These are phyloP conservation scores for Petrosia ficiformis DNA, from an alignment of 37 sponge, comb jelly and placozoan genomes.

Conservation along the genomic window DNA sequence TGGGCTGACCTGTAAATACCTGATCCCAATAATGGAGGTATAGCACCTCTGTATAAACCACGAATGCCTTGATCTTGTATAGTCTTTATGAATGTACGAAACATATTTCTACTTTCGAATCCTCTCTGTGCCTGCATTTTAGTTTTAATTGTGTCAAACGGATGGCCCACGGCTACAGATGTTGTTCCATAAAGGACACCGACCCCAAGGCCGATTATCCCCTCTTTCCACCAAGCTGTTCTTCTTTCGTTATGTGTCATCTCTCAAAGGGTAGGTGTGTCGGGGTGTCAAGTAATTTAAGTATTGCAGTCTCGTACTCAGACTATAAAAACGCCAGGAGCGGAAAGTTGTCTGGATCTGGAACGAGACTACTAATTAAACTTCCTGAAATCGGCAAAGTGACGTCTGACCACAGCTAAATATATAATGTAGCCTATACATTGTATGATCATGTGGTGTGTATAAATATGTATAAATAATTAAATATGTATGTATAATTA, in stretches of 20 bases:
- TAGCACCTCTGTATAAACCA: constrained; percentile 87
- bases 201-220: constrained; percentile 84
- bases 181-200: constrained; percentile 98
- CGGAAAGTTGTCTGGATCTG: too few species aligned
- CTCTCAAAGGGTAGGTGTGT: background rate
- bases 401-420: too few species aligned
- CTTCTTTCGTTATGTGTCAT: constrained; percentile 98
- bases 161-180: constrained; percentile 95
- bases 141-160: constrained; percentile 98
- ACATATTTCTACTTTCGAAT: constrained; percentile 82
- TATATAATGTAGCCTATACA: too few species aligned
- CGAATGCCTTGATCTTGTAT: constrained; percentile 70
- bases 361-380: too few species aligned
- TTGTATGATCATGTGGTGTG: too few species aligned
- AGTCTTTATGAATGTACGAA: constrained; percentile 72
- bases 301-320: too few species aligned
- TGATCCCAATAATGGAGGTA: constrained; percentile 93
- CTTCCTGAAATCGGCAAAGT: too few species aligned
- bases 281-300: background rate
- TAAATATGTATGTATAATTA: too few species aligned
- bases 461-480: too few species aligned
- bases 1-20: constrained; percentile 95
- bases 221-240: constrained; percentile 89
- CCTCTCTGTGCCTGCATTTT: constrained; percentile 99
- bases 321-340: too few species aligned